phyloP scores from a whole-genome alignment of 2,888 invertebrate species.

The Timema podura region DNA sequence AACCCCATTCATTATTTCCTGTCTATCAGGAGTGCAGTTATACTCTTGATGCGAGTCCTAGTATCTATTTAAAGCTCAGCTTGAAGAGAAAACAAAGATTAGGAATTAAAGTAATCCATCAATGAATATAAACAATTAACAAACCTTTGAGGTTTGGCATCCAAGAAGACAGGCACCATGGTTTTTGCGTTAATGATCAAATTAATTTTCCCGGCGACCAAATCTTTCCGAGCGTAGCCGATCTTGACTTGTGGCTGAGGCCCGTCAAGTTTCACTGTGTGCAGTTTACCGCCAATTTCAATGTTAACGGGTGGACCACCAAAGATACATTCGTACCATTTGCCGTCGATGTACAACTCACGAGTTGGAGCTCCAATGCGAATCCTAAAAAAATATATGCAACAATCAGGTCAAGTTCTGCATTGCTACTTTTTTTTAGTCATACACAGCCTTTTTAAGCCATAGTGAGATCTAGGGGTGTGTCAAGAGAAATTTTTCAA shows the following conservation, averaged over 20 bases:
- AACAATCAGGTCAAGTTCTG: too few species aligned
- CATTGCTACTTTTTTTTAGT: too few species aligned
- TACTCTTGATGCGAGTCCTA: too few species aligned
- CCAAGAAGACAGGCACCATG: constrained; percentile 75
- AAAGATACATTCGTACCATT: constrained; percentile 89
- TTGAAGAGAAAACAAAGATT: too few species aligned
- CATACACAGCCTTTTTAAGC: too few species aligned
- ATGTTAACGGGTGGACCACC: constrained; percentile 81
- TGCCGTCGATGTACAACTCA: constrained; percentile 84
- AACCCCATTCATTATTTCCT: too few species aligned
- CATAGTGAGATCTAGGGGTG: too few species aligned
- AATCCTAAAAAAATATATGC: constrained; percentile 52
- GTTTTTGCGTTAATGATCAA: constrained; percentile 76
- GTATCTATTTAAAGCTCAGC: too few species aligned
- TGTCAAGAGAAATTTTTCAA: too few species aligned
- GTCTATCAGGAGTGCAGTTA: too few species aligned
- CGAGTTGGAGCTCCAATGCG: constrained; percentile 88
- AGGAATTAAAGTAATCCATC: too few species aligned
- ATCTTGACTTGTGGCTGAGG: constrained; percentile 93
- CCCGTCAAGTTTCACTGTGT: constrained; percentile 78
- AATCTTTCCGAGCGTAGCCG: constrained; percentile 70
- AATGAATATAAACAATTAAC: too few species aligned
- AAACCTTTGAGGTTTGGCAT: constrained; percentile 76
- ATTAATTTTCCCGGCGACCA: constrained; percentile 80
- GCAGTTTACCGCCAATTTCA: constrained; percentile 71